Percentiles rank a stretch among this genome's conserved stretches.
Conservation (phyloP, 1,140 invertebrate genomes). For the Reticulitermes speratus region DNA sequence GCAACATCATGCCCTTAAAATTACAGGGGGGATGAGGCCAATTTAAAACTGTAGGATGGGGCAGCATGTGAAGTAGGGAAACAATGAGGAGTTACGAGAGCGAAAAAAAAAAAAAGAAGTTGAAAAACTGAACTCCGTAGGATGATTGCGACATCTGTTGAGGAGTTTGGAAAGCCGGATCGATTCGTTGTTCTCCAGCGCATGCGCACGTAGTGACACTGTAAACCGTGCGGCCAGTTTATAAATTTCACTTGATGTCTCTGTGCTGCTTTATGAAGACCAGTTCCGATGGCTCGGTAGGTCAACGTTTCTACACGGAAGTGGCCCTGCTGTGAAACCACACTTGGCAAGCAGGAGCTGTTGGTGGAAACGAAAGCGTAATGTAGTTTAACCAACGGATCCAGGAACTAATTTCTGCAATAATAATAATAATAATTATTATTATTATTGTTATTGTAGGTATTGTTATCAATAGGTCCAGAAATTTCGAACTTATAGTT, state of each 20-base stretch:
- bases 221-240: neutral
- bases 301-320: neutral
- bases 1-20: neutral
- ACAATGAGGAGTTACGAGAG: neutral
- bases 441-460: too few relatives aligned
- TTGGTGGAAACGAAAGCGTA: neutral
- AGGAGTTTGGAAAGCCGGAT: conserved; percentile 1
- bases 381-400: too few relatives aligned
- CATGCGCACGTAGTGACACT: neutral
- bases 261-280: neutral
- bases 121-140: neutral
- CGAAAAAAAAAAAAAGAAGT: neutral
- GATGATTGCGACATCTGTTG: neutral
- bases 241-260: neutral
- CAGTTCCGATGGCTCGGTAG: neutral
- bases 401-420: too few relatives aligned
- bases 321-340: neutral
- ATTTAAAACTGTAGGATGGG: neutral
- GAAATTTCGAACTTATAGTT: too few relatives aligned
- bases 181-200: neutral
- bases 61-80: neutral
- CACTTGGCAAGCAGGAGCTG: neutral
- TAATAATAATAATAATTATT: too few relatives aligned
- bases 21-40: neutral
- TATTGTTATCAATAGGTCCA: too few relatives aligned